phyloP scores from a whole-genome alignment of 2,888 invertebrate genomes.

The Caenorhabditis sinica region DNA sequence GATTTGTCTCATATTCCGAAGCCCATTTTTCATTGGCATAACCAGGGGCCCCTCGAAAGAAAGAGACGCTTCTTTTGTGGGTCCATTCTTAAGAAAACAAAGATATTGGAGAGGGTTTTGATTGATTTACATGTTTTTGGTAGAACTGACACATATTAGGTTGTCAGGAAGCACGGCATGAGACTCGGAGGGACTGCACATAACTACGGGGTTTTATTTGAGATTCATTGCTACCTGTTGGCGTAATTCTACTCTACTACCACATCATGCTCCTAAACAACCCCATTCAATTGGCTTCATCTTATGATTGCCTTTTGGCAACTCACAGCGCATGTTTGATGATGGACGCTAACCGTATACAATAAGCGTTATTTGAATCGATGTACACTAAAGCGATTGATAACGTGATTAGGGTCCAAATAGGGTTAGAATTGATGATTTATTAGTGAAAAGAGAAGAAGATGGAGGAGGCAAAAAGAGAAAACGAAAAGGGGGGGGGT shows the following conservation, averaged over 20 bases:
- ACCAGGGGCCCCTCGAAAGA: slow-evolving; percentile 14
- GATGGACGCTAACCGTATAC: slow-evolving; percentile 31
- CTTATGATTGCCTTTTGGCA: slow-evolving; percentile 27
- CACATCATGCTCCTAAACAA: not conserved
- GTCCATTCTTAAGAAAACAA: slow-evolving; percentile 46
- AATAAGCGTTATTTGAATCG: slow-evolving; percentile 7
- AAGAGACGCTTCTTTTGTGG: not conserved
- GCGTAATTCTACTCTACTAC: slow-evolving; percentile 38
- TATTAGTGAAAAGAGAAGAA: slow-evolving; percentile 14
- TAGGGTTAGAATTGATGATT: slow-evolving; percentile 51
- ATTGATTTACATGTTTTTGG: slow-evolving; percentile 69
- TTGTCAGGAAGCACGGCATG: slow-evolving; percentile 67
- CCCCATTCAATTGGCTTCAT: slow-evolving; percentile 8
- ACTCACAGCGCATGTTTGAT: slow-evolving; percentile 16
- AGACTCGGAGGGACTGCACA: slow-evolving; percentile 13
- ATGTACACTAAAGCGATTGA: slow-evolving; percentile 31
- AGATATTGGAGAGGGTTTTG: slow-evolving; percentile 55
- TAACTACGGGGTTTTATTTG: slow-evolving; percentile 61
- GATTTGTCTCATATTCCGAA: slow-evolving; percentile 67
- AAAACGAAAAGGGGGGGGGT: not conserved
- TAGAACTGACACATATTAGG: slow-evolving; percentile 68
- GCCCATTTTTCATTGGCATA: slow-evolving; percentile 61
- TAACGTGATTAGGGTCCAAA: slow-evolving; percentile 63
- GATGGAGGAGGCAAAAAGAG: not conserved
- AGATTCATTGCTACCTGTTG: slow-evolving; percentile 64